Conservation (phyloP, 2,888 invertebrate genomes). For the Germaria angustata region DNA sequence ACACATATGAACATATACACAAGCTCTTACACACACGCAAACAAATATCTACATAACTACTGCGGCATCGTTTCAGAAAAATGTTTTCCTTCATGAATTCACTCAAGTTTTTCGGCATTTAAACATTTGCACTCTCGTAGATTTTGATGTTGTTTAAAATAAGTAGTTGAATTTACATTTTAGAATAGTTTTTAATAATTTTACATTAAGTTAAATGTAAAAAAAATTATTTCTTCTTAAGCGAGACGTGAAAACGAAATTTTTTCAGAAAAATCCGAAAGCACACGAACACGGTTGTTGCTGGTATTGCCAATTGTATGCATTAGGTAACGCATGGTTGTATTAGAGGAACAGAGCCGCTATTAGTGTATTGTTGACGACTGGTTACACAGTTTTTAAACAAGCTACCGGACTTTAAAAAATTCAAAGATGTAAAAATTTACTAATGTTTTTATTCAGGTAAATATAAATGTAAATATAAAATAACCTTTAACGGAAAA, state of each 20-base stretch:
- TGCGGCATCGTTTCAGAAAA: slow-evolving; percentile 66
- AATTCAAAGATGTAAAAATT: too few relatives aligned
- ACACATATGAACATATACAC: slow-evolving; percentile 44
- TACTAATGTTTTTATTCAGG: too few relatives aligned
- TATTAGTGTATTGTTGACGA: background rate
- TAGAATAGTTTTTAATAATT: slow-evolving; percentile 33
- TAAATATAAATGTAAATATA: too few relatives aligned
- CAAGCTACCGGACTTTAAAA: background rate
- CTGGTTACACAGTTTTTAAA: background rate
- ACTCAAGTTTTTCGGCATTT: slow-evolving; percentile 36
- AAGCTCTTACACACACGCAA: slow-evolving; percentile 42
- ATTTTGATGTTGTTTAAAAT: slow-evolving; percentile 4
- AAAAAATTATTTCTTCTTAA: slow-evolving; percentile 59
- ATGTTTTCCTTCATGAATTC: slow-evolving; percentile 57
- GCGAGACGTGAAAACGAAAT: slow-evolving; percentile 67
- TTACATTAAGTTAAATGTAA: slow-evolving; percentile 39
- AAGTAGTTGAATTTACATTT: slow-evolving; percentile 36
- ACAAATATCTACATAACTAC: slow-evolving; percentile 61
- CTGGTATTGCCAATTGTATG: slow-evolving; percentile 55
- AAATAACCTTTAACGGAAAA: too few relatives aligned
- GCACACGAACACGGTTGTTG: slow-evolving; percentile 67
- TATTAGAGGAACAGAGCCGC: slow-evolving; percentile 13
- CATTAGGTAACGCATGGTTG: slow-evolving; percentile 54
- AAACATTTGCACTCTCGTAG: slow-evolving; percentile 27
- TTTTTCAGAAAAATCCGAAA: slow-evolving; percentile 69